A percentile compares a stretch with the other conserved stretches of the same genome.
Evolutionary conservation across 2,888 invertebrate species (phyloP).

Genomic region (Boloria euphrosyne): DNA sequence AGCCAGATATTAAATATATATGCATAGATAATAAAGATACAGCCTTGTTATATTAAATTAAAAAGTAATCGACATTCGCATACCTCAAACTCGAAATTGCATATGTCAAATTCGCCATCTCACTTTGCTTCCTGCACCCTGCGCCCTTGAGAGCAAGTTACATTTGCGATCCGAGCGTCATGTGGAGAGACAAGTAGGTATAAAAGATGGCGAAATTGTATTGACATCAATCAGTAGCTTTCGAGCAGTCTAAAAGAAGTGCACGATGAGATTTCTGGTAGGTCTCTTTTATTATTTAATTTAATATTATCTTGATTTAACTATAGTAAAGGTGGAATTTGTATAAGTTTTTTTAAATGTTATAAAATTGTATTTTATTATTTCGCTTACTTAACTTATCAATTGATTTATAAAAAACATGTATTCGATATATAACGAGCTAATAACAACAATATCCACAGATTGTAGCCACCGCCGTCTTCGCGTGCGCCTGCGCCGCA

Average conservation of each 20-base stretch:
- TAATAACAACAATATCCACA: background rate
- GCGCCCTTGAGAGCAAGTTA: constrained; percentile 14
- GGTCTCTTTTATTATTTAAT: background rate
- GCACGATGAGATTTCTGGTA: constrained; percentile 23
- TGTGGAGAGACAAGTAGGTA: constrained; percentile 12
- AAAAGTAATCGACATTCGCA: constrained; percentile 20
- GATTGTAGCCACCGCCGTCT: constrained; percentile 20
- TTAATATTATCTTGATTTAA: background rate
- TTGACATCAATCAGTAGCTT: constrained; percentile 17
- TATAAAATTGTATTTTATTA: background rate
- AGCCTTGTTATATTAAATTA: constrained; percentile 14
- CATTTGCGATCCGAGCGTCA: constrained; percentile 7
- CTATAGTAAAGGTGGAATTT: background rate
- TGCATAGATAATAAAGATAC: too few species aligned
- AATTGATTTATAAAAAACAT: too few species aligned
- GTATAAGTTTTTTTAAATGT: background rate
- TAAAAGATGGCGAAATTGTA: constrained; percentile 16
- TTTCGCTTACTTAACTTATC: background rate
- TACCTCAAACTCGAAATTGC: constrained; percentile 4
- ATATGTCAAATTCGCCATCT: constrained; percentile 17
- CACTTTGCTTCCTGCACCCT: constrained; percentile 11
- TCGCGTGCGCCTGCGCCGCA: constrained; percentile 18
- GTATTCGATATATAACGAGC: too few species aligned
- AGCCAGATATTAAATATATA: too few species aligned
- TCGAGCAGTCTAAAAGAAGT: constrained; percentile 19